A percentile compares a stretch with the other conserved stretches of the same genome.
These are phyloP conservation scores for Gymnocypris eckloni DNA, from an alignment of 2,797 vertebrate genomes.

Conservation along the genomic window DNA sequence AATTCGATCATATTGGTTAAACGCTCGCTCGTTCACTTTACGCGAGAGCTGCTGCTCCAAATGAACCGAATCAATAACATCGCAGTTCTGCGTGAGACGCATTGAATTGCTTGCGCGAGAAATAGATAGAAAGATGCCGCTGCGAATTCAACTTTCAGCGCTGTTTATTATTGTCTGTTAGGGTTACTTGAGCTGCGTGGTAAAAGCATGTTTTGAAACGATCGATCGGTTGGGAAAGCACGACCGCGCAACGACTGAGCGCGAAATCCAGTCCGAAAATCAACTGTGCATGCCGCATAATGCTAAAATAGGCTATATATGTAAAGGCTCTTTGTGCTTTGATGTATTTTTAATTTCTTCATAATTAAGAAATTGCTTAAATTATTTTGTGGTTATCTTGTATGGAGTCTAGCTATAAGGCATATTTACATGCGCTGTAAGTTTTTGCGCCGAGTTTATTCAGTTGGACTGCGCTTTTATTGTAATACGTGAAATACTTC, in stretches of 20 bases:
- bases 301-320: background rate
- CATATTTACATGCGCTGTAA: background rate
- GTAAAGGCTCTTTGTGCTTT: background rate
- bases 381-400: background rate
- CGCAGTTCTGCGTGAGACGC: background rate
- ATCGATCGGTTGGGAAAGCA: background rate
- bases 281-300: background rate
- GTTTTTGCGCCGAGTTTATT: background rate
- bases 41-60: background rate
- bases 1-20: background rate
- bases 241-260: background rate
- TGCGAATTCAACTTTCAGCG: conserved; percentile 1
- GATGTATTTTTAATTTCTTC: background rate
- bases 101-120: background rate
- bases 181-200: background rate
- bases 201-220: background rate
- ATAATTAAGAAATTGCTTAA: background rate
- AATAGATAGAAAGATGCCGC: background rate
- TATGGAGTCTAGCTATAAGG: background rate
- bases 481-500: background rate
- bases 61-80: conserved; percentile 12
- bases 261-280: background rate
- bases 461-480: conserved; percentile 15
- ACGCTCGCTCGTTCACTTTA: background rate
- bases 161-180: background rate